Evolutionary conservation across 2,888 invertebrate species (phyloP), one percentile per base, ranked within the genome.

Genomic region (Priocnemis perturbator): DNA sequence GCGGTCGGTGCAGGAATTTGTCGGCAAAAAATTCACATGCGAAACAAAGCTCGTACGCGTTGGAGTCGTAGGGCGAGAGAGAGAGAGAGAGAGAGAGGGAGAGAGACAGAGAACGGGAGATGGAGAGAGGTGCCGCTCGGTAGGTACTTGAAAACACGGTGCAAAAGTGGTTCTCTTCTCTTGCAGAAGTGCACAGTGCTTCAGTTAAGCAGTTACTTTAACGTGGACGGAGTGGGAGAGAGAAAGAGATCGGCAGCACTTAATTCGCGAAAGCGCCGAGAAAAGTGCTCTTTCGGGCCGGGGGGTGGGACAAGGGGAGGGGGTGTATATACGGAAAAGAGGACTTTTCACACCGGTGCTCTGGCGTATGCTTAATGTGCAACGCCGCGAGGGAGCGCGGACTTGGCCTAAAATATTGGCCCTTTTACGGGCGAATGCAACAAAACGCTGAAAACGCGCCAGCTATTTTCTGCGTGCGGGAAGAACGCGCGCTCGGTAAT

Each of bases 221-320:
- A 50, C 50, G 50, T 14, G 17, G 50, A 50, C 7, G 50, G 50
- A n/a, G 47, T 11, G 47, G 11, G 17, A 50, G n/a, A 50, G 50
- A 50, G 69, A 50, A 26, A 60, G 57, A 60, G 57, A 69, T 73
- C 68, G 73, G 65, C 57, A 52, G 70, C 70, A 70, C 68, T 73
- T 73, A 70, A 73, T 73, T 73, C 67, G 73, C 62, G 21, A 37
- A 56, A 64, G 59, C 62, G 58, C 15, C 45, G 26, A 19, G 67
- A 64, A 67, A 67, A 63, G 69, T 69, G 64, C 65, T 69, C 73
- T 69, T 50, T 65, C 21, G 26, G 56, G 69, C 69, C 56, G 9
- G 20, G 69, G 64, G 67, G 71, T 59, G 69, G 73, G 63, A 60
- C 73, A 23, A 56, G 48, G 44, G 14, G 58, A 56, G 48, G 44